Conservation (phyloP, 1,140 invertebrate species). For the Drosophila jambulina region DNA sequence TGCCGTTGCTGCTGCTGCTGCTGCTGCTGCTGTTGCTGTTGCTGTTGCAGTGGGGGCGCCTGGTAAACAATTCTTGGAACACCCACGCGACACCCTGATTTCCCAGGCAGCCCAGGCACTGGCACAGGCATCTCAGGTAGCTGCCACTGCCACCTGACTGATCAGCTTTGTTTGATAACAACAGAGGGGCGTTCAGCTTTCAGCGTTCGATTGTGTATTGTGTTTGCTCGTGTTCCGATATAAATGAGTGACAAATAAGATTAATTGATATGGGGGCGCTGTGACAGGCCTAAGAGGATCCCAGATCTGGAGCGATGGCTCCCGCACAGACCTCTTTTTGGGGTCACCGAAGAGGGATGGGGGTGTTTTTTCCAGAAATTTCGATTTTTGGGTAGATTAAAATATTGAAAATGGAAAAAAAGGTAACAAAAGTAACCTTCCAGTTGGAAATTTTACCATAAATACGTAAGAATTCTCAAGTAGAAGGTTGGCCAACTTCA, state of each 20-base stretch:
- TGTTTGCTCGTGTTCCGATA: conserved; percentile 57
- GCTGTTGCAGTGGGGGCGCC: conserved; percentile 60
- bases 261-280: conserved; percentile 68
- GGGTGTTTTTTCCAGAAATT: conserved; percentile 3
- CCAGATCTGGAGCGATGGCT: conserved; percentile 60
- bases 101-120: conserved; percentile 26
- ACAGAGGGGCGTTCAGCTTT: conserved; percentile 38
- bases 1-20: conserved; percentile 36
- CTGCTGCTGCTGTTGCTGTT: conserved; percentile 50
- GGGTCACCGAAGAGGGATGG: conserved; percentile 23
- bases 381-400: background rate
- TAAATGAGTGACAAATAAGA: conserved; percentile 83
- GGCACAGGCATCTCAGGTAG: conserved; percentile 57
- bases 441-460: background rate
- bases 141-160: conserved; percentile 79
- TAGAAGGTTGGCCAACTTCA: background rate
- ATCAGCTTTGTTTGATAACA: conserved; percentile 82
- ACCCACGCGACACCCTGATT: conserved; percentile 68
- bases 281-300: conserved; percentile 77
- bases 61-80: conserved; percentile 81
- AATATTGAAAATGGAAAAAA: background rate
- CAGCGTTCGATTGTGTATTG: conserved; percentile 46
- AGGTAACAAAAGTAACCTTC: background rate
- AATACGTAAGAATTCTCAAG: background rate
- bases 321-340: conserved; percentile 28